These are phyloP conservation scores for Bufo gargarizans DNA, from an alignment of 2,113 vertebrate genomes.

Conservation along the genomic window DNA sequence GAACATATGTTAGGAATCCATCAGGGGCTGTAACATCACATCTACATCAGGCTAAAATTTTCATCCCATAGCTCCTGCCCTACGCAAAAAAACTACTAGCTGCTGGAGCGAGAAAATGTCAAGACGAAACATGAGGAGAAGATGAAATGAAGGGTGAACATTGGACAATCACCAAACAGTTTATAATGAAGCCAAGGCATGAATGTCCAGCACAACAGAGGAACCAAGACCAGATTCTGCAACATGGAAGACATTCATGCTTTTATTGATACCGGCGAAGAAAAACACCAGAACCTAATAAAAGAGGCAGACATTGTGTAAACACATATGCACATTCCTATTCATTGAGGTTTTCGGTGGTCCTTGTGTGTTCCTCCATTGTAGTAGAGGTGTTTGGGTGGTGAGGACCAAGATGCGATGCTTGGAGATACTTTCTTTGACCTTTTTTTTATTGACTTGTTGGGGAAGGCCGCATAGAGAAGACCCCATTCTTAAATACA, in stretches of 20 bases:
- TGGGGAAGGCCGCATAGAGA: slow-evolving; percentile 41
- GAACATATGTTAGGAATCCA: slow-evolving; percentile 52
- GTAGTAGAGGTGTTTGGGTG: background rate
- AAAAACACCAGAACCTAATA: background rate
- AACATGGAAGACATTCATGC: slow-evolving; percentile 5
- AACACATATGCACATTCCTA: background rate
- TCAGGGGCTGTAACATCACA: slow-evolving; percentile 46
- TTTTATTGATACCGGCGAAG: background rate
- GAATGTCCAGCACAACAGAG: background rate
- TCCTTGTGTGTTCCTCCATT: background rate
- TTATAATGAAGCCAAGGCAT: background rate
- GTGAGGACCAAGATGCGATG: slow-evolving; percentile 40
- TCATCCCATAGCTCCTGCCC: slow-evolving; percentile 36
- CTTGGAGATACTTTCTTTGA: slow-evolving; percentile 32
- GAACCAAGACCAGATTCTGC: background rate
- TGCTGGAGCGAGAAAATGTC: background rate
- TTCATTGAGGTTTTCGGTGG: background rate
- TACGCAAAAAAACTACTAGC: slow-evolving; percentile 8
- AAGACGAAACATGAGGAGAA: background rate
- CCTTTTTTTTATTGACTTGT: slow-evolving; percentile 38
- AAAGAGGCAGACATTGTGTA: background rate
- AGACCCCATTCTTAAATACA: slow-evolving; percentile 8
- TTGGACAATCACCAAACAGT: background rate
- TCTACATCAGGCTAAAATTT: slow-evolving; percentile 5
- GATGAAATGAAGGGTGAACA: background rate